Evolutionary conservation across 2,797 vertebrate species (phyloP), one percentile per base, ranked within the genome.

Genomic region (Anguilla megastoma): DNA sequence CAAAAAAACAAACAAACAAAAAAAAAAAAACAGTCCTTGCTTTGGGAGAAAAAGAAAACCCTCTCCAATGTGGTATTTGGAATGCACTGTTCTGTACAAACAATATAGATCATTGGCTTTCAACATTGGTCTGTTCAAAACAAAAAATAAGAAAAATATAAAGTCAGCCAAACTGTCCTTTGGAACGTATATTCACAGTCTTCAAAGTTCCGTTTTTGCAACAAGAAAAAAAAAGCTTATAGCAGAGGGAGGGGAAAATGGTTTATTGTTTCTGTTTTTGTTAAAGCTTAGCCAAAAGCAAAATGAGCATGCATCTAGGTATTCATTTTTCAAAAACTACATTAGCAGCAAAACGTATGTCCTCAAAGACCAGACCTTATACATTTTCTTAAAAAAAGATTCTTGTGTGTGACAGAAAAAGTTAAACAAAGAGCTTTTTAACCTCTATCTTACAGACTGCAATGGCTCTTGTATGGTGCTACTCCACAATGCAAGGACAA

Each of bases 161-260:
- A 95, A 95, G 94, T 94, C 93, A 88, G 93, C 94, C 95, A 96
- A 91, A 96, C 96, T 96, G 95, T 97, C 96, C 95, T 97, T 97
- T 97, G 96, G 96, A 97, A 97, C 97, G 97, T 95, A 97, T 94
- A 95, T 97, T 98, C 98, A 98, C 98, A 98, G 98, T 98, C 98
- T 98, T 97, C 97, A 95, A 97, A 98, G 97, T 98, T 98, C 98
- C 97, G 97, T 98, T 96, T 98, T 97, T 97, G 97, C 96, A 98
- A 97, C 96, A 97, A 56, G 86, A 90, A 88, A 86, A 91, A 95
- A 93, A 89, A 88, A 92, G 91, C 87, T 1, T 93, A 94, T 95
- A 94, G 95, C 95, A 93, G 95, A 96, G 96, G 95, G 95, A 96
- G 95, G 95, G 86, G 86, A 97, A 96, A 97, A 95, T 94, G 95